These are phyloP conservation scores for Sarcophilus harrisii DNA, from an alignment of 2,797 vertebrate species.

Conservation along the genomic window DNA sequence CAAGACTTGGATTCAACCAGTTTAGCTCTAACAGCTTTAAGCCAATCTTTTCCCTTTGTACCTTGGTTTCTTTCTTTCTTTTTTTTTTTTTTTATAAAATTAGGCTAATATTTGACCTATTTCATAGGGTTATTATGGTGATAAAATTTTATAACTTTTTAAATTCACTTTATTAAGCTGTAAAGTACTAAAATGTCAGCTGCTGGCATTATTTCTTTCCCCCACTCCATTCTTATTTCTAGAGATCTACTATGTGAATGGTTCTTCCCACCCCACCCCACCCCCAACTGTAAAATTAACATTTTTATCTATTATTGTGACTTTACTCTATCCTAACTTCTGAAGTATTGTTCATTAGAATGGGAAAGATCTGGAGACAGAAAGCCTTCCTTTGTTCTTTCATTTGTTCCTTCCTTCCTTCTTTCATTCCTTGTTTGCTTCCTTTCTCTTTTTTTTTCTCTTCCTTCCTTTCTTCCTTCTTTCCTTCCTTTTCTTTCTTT, in stretches of 20 bases:
- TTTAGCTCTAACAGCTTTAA: not conserved
- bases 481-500: not conserved
- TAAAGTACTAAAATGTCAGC: not conserved
- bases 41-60: not conserved
- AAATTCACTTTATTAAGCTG: not conserved
- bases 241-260: not conserved
- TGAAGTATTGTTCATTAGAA: not conserved
- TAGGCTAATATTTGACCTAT: not conserved
- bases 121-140: not conserved
- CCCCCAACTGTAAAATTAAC: not conserved
- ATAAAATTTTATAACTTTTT: not conserved
- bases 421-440: not conserved
- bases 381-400: not conserved
- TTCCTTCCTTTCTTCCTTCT: not conserved
- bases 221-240: not conserved
- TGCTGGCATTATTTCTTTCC: not conserved
- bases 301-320: not conserved
- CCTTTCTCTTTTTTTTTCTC: not conserved
- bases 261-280: not conserved
- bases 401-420: not conserved
- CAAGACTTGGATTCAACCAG: not conserved
- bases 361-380: not conserved
- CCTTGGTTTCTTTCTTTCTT: not conserved
- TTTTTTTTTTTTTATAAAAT: not conserved
- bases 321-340: not conserved